Conservation (phyloP, 2,113 vertebrate genomes). For the Syngnathus typhle region DNA sequence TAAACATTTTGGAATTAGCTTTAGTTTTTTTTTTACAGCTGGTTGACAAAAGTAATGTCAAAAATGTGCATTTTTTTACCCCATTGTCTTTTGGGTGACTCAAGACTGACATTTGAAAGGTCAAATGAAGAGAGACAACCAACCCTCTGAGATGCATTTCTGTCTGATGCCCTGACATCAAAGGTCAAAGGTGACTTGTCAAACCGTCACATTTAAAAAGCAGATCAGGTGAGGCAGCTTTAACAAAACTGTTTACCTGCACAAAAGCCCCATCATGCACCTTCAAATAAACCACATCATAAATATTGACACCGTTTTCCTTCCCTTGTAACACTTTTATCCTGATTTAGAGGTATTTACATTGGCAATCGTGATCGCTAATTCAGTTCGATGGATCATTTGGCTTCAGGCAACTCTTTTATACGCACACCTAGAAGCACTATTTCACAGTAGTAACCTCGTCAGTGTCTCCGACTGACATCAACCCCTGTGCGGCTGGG, state of each 20-base stretch:
- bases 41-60: neutral
- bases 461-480: conserved; percentile 39
- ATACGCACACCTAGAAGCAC: conserved; percentile 33
- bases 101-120: conserved; percentile 41
- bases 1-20: no score
- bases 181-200: conserved; percentile 55
- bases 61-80: conserved; percentile 1
- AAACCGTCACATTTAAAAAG: conserved; percentile 46
- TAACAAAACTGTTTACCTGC: neutral
- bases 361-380: conserved; percentile 22
- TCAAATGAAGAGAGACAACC: conserved; percentile 33
- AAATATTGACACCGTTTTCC: conserved; percentile 1
- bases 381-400: conserved; percentile 42
- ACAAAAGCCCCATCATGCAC: neutral
- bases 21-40: no score
- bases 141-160: conserved; percentile 22
- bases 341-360: conserved; percentile 35
- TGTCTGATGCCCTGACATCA: conserved; percentile 24
- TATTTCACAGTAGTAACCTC: conserved; percentile 46
- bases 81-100: neutral
- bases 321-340: conserved; percentile 7
- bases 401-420: conserved; percentile 39
- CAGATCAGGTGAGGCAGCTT: neutral
- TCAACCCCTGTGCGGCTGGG: conserved; percentile 1
- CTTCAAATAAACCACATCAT: neutral